phyloP scores from a whole-genome alignment of 1,140 invertebrate species.

The Sycophaga agraensis region DNA sequence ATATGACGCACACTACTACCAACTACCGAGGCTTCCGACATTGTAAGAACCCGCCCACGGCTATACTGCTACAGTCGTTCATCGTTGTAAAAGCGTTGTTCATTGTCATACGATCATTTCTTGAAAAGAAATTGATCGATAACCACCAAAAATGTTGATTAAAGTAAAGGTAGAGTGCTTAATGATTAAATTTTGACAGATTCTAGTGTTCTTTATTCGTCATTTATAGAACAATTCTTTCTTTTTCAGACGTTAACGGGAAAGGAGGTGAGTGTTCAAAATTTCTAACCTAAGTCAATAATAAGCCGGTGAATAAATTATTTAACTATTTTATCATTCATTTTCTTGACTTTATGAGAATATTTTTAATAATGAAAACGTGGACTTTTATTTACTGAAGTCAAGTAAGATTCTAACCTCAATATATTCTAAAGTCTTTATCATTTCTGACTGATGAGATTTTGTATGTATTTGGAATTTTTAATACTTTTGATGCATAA shows the following conservation, averaged over 20 bases:
- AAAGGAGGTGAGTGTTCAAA: conserved; percentile 65
- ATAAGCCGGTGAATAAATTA: conserved; percentile 19
- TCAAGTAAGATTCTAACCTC: no score
- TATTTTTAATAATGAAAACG: no score
- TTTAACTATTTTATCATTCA: neutral
- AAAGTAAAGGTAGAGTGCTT: conserved; percentile 74
- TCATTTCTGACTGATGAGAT: no score
- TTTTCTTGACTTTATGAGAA: no score
- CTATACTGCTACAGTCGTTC: conserved; percentile 9
- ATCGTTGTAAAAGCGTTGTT: neutral
- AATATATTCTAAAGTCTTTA: no score
- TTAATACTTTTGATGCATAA: no score
- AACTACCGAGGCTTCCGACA: no score
- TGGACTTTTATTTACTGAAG: no score
- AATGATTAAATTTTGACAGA: neutral
- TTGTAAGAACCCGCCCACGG: neutral
- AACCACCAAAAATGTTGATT: conserved; percentile 69
- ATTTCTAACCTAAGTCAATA: conserved; percentile 17
- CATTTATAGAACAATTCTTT: conserved; percentile 33
- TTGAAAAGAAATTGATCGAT: neutral
- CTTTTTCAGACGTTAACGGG: conserved; percentile 76
- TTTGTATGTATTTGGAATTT: no score
- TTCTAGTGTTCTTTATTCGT: conserved; percentile 29
- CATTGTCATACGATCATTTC: neutral
- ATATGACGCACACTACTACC: neutral